Percentiles rank a stretch among this genome's conserved stretches.
These are phyloP conservation scores for Malacosoma neustria DNA, from an alignment of 2,888 invertebrate species.

Conservation along the genomic window DNA sequence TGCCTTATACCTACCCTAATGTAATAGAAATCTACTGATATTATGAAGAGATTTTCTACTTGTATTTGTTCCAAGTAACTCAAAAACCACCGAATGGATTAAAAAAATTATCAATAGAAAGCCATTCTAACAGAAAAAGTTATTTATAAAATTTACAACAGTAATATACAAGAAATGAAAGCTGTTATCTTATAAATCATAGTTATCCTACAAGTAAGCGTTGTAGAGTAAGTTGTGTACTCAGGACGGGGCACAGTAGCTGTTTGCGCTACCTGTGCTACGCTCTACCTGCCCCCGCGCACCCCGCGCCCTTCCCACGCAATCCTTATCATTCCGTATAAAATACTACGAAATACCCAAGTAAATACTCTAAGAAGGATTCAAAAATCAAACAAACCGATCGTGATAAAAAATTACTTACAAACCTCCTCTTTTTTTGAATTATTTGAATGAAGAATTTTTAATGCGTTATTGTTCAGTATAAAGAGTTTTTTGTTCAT, in stretches of 20 bases:
- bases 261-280: conserved; percentile 68
- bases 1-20: no score
- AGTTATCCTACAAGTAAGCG: conserved; percentile 25
- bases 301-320: conserved; percentile 29
- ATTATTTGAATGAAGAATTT: no score
- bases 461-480: no score
- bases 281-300: conserved; percentile 43
- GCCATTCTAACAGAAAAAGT: no score
- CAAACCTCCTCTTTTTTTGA: no score
- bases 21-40: not conserved
- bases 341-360: conserved; percentile 53
- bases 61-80: not conserved
- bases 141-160: no score
- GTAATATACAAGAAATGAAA: no score
- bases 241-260: conserved; percentile 62
- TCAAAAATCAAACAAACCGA: conserved; percentile 48
- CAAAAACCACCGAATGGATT: not conserved
- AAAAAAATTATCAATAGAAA: not conserved
- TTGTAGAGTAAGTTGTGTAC: conserved; percentile 54
- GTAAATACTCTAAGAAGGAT: conserved; percentile 43
- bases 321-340: conserved; percentile 56
- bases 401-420: conserved; percentile 33
- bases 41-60: not conserved
- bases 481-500: no score
- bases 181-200: conserved; percentile 14